These are phyloP conservation scores for Liopterus haemorrhoidalis DNA, from an alignment of 2,888 invertebrate species.

Conservation along the genomic window DNA sequence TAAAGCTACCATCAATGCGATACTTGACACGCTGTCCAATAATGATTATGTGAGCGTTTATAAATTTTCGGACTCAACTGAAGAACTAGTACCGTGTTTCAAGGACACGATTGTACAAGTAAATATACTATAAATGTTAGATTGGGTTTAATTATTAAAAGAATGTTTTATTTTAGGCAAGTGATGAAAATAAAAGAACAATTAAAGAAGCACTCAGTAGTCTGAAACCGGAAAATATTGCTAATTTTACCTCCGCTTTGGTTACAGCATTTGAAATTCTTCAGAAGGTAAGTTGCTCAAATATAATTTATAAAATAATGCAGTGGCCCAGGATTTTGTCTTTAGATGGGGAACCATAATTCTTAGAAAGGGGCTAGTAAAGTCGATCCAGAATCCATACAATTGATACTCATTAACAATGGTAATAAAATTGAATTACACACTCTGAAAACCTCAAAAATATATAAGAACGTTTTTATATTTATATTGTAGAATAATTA, in stretches of 20 bases:
- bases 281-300: constrained; percentile 71
- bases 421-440: no score
- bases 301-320: no score
- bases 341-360: no score
- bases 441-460: no score
- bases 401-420: no score
- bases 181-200: constrained; percentile 74
- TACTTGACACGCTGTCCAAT: constrained; percentile 91
- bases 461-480: constrained; percentile 28
- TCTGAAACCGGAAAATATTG: constrained; percentile 70
- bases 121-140: constrained; percentile 22
- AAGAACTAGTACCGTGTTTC: constrained; percentile 85
- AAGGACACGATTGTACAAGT: constrained; percentile 85
- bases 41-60: constrained; percentile 96
- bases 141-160: neutral
- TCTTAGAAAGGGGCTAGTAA: no score
- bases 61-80: constrained; percentile 76
- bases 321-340: no score
- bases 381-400: no score
- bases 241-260: constrained; percentile 90
- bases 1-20: constrained; percentile 78
- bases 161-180: constrained; percentile 54
- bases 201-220: constrained; percentile 70
- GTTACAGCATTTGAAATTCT: constrained; percentile 87
- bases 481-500: no score